These are phyloP conservation scores for Otus scops DNA, from an alignment of 2,797 vertebrate species.

Conservation along the genomic window DNA sequence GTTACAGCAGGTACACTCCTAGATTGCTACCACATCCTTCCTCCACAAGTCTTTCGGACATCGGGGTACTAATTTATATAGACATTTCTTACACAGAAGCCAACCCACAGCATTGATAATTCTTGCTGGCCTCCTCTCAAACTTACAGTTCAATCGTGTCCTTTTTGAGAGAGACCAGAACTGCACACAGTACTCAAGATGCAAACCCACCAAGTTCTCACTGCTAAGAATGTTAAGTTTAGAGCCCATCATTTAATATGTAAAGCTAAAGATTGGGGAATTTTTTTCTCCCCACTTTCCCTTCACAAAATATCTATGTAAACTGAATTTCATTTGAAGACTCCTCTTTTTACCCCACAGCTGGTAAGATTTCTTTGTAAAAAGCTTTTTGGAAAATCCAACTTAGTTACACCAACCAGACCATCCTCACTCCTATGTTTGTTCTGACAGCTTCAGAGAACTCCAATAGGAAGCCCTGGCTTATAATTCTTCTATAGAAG, in stretches of 20 bases:
- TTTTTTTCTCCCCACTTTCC: rapidly evolving
- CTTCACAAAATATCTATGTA: background rate
- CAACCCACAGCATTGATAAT: background rate
- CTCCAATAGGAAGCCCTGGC: background rate
- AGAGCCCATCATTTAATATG: background rate
- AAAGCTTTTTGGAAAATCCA: background rate
- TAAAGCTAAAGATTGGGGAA: background rate
- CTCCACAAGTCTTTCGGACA: background rate
- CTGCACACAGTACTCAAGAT: background rate
- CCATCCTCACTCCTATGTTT: background rate
- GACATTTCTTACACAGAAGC: background rate
- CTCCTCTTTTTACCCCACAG: background rate
- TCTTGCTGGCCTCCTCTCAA: background rate
- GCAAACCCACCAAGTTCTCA: background rate
- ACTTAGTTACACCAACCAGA: background rate
- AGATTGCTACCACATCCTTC: background rate
- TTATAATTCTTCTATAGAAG: background rate
- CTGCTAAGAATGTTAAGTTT: background rate
- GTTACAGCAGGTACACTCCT: background rate
- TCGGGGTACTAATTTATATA: background rate
- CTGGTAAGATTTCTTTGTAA: background rate
- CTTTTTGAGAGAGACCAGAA: background rate
- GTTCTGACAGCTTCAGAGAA: background rate
- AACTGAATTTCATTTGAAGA: background rate
- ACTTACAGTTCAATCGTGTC: background rate